Evolutionary conservation across 2,113 vertebrate species (phyloP), one percentile per base, ranked within the genome.

Genomic region (Chionodraco myersi): DNA sequence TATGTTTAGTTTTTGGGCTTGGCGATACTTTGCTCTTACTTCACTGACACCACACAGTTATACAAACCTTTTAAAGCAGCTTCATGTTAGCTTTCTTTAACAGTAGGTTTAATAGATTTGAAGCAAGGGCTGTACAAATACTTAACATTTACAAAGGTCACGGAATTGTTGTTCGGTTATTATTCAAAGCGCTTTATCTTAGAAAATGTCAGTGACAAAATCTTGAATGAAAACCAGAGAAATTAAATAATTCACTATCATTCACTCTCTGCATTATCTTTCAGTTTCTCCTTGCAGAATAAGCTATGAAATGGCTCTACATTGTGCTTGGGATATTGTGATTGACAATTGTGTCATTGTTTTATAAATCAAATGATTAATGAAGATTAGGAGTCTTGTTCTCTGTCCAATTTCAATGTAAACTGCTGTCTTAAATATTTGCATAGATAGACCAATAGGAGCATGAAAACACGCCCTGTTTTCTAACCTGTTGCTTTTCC

Each of bases 1-100:
- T 10, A 4, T 92, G 86, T 92, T 92, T 91, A 70, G 47, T 80
- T 91, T 87, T 75, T 85, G 81, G 91, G 91, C 57, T 64, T 71
- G 78, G 41, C n/a, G 11, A 44, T 21, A 30, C 9, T n/a, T 45
- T 6, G 10, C 13, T 76, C 9, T 51, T 6, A 75, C 58, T 69
- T 75, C 36, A 80, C 63, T 71, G 58, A 65, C 71, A 84, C 21
- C 41, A 15, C 18, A 77, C 18, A 62, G 23, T 57, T 6, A 13
- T 58, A 71, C 21, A 54, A 30, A n/a, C 49, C 23, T 10, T 30
- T 4, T 30, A 1, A 1, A 41, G 34, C 44, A 53, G 48, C 44
- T 34, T 70, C 16, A 47, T 52, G 23, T n/a, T 12, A 21, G 45
- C 47, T 21, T 67, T 21, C 7, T 73, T 70, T 51, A 1, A 36